Base-by-base conservation (phyloP, 2,888 invertebrate genomes). In the Pachliopta kotzebuea region DNA sequence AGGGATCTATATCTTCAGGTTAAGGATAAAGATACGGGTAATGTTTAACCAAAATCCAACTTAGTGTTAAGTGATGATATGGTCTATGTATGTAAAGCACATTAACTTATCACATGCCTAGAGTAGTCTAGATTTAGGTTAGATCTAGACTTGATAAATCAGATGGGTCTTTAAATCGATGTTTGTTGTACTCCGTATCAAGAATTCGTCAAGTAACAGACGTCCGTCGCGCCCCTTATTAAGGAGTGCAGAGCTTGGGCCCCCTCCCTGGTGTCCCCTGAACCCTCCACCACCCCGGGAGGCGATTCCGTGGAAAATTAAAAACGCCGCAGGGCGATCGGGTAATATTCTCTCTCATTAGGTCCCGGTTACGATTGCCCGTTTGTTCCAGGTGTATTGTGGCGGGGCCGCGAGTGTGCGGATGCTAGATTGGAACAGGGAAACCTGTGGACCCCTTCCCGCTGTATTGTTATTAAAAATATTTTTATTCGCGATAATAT, bases 251-350 rank as follows among this genome's bases (percentile, higher is more conserved):
- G 62, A 57, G 55, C 57, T 60, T 68, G 68, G 59, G 70, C 67
- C 37, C 14, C 9, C 31, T 11, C 31, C 11, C 31, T 9, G 9
- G 14, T 14, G 14, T 1, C 31, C 31, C 2, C 31, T 31, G 31
- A 8, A 8, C 37, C 14, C 37, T 37, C 14, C 14, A 4, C 37
- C 37, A 11, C 37, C 71, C 69, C 63, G 55, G 63, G 81, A 86
- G 88, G 87, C 88, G 90, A 90, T 91, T 81, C 79, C 71, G 76
- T 73, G 85, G 90, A 76, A 92, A 92, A 92, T 92, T 92, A 92
- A 92, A 92, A 92, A 86, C 80, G 89, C 92, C 88, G 68, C 71
- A 68, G 88, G 92, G 77, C 82, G 79, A 90, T 90, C 81, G 85
- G 79, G 89, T 89, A 87, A 90, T 86, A 81, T 81, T 77, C 82